Evolutionary conservation across 2,113 vertebrate genomes (phyloP).

Genomic region (Hypomesus transpacificus): DNA sequence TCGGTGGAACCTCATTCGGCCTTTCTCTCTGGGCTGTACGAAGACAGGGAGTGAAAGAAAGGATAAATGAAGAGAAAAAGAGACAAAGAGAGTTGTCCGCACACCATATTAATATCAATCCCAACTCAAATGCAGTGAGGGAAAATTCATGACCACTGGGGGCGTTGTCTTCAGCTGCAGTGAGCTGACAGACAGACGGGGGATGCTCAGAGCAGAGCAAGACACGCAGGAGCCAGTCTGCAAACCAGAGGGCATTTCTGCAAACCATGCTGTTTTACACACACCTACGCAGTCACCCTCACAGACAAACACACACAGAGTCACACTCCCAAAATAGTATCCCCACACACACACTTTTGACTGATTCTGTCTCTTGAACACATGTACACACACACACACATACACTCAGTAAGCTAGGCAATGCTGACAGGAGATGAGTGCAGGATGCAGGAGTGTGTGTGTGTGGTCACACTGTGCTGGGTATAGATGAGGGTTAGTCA

Average conservation of each 20-base stretch:
- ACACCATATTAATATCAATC: not conserved
- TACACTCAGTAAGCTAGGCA: conserved; percentile 8
- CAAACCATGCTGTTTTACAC: conserved; percentile 36
- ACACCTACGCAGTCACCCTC: conserved; percentile 15
- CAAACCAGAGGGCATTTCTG: conserved; percentile 12
- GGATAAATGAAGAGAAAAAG: conserved; percentile 10
- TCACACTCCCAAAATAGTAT: not conserved
- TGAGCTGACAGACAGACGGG: conserved; percentile 8
- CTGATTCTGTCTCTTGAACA: not conserved
- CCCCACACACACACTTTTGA: conserved; percentile 3
- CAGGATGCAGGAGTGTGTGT: conserved; percentile 36
- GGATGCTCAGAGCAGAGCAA: conserved; percentile 30
- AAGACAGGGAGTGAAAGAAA: conserved; percentile 23
- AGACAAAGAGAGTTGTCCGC: conserved; percentile 2
- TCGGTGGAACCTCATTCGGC: conserved; percentile 76
- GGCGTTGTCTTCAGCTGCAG: conserved; percentile 50
- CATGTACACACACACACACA: conserved; percentile 21
- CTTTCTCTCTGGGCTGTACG: conserved; percentile 74
- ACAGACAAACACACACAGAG: conserved; percentile 7
- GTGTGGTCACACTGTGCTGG: conserved; percentile 37
- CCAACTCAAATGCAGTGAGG: conserved; percentile 43
- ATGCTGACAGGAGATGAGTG: conserved; percentile 26
- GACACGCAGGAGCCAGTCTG: not conserved
- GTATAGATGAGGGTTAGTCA: conserved; percentile 28
- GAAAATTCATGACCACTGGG: conserved; percentile 29